Evolutionary conservation across 2,888 invertebrate species (phyloP).

Genomic region (Tuberolachnus salignus): DNA sequence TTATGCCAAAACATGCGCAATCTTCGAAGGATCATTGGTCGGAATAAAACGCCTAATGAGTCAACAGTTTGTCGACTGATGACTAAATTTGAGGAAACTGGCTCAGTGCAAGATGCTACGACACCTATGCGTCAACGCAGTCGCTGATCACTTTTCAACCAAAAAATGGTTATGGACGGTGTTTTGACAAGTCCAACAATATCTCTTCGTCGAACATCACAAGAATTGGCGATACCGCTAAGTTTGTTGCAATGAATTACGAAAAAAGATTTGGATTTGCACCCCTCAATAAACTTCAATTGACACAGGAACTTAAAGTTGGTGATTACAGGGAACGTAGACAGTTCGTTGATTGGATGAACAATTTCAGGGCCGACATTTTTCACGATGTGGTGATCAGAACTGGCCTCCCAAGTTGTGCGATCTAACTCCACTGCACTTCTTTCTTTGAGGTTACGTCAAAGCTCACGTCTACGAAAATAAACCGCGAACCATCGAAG

Average conservation of each 20-base stretch:
- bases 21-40: too few relatives aligned
- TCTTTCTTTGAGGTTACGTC: slow-evolving; percentile 41
- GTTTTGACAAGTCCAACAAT: not conserved
- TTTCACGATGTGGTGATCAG: not conserved
- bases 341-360: not conserved
- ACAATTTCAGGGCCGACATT: not conserved
- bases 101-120: not conserved
- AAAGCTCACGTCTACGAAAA: slow-evolving; percentile 29
- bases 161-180: slow-evolving; percentile 1
- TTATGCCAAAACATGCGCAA: too few relatives aligned
- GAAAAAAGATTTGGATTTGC: too few relatives aligned
- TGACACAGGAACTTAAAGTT: too few relatives aligned
- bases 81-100: too few relatives aligned
- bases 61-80: too few relatives aligned
- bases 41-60: too few relatives aligned
- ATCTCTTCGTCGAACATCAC: slow-evolving; percentile 3
- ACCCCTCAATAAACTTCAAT: too few relatives aligned
- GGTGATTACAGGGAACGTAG: not conserved
- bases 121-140: not conserved
- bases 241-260: too few relatives aligned
- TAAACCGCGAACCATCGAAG: not conserved
- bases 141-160: not conserved
- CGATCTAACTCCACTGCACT: slow-evolving; percentile 43
- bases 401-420: slow-evolving; percentile 42
- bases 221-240: not conserved